Percentiles rank a stretch among this genome's conserved stretches.
Conservation (phyloP, 2,113 vertebrate species). For the Synchiropus splendidus region DNA sequence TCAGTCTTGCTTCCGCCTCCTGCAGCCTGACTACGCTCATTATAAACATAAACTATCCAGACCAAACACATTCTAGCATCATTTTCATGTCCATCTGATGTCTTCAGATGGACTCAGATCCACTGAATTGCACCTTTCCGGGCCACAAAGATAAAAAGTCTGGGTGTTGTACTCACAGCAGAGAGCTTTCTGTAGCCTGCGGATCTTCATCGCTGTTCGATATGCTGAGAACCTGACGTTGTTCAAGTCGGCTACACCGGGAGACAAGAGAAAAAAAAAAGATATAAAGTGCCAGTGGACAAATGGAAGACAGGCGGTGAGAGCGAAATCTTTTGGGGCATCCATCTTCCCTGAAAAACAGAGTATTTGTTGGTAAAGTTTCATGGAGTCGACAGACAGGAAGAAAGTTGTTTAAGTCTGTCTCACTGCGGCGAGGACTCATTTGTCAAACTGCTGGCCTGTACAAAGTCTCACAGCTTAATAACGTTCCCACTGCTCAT, state of each 20-base stretch:
- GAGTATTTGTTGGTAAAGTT: slow-evolving; percentile 21
- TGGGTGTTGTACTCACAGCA: slow-evolving; percentile 78
- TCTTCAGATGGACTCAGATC: too few relatives aligned
- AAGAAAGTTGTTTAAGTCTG: neutral
- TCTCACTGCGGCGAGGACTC: slow-evolving; percentile 22
- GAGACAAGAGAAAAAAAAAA: slow-evolving; percentile 18
- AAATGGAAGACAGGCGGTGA: too few relatives aligned
- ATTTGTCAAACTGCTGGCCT: slow-evolving; percentile 47
- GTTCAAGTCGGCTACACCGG: slow-evolving; percentile 82
- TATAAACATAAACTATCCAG: neutral
- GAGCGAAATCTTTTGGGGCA: neutral
- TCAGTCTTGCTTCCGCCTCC: neutral
- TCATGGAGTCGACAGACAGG: slow-evolving; percentile 3
- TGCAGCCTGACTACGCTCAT: neutral
- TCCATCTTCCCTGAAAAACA: slow-evolving; percentile 6
- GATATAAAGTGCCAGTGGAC: slow-evolving; percentile 14
- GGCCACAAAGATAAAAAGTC: too few relatives aligned
- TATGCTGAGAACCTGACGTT: slow-evolving; percentile 97
- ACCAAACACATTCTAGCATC: neutral
- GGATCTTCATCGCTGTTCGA: slow-evolving; percentile 96
- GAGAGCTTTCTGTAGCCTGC: slow-evolving; percentile 88
- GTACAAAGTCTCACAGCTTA: slow-evolving; percentile 43
- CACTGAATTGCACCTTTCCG: too few relatives aligned
- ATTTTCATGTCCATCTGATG: too few relatives aligned
- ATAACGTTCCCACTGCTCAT: slow-evolving; percentile 38